Conservation (phyloP, 53 echinoderm and acorn worm genomes). For the Astropecten irregularis region DNA sequence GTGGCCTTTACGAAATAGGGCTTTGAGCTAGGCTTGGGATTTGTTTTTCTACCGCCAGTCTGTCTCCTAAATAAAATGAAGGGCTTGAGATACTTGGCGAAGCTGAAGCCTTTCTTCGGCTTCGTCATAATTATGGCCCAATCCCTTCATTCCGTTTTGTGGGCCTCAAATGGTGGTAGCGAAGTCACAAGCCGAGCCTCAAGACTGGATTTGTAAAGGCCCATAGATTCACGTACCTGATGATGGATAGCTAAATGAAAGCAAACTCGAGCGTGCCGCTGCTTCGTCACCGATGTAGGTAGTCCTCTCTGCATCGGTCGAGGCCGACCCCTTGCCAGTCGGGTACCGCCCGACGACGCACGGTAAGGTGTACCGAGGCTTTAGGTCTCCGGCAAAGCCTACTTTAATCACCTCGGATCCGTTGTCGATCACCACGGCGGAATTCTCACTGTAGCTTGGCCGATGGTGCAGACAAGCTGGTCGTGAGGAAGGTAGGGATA, state of each 20-base stretch:
- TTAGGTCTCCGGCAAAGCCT: slow-evolving; percentile 74
- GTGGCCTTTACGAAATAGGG: too few species aligned
- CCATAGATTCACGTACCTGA: slow-evolving; percentile 66
- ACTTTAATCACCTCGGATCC: slow-evolving; percentile 84
- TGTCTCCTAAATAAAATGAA: too few species aligned
- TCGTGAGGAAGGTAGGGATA: not conserved
- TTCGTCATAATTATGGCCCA: too few species aligned
- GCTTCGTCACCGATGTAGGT: slow-evolving; percentile 58
- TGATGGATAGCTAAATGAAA: slow-evolving; percentile 65
- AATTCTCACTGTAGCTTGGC: slow-evolving; percentile 49
- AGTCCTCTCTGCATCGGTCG: not conserved
- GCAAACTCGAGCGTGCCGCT: slow-evolving; percentile 23
- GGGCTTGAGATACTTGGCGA: too few species aligned
- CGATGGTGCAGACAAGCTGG: not conserved
- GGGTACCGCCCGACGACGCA: slow-evolving; percentile 58
- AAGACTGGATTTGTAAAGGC: too few species aligned
- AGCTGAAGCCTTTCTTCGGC: too few species aligned
- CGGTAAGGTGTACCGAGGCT: slow-evolving; percentile 71
- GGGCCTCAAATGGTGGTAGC: too few species aligned
- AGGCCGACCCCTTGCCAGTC: not conserved
- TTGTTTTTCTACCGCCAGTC: too few species aligned
- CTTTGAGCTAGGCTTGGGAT: too few species aligned
- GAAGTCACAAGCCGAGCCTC: too few species aligned
- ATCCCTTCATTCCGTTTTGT: too few species aligned
- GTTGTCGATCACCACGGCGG: slow-evolving; percentile 86